Conservation (phyloP, 2,888 invertebrate genomes). For the Tinea trinotella region DNA sequence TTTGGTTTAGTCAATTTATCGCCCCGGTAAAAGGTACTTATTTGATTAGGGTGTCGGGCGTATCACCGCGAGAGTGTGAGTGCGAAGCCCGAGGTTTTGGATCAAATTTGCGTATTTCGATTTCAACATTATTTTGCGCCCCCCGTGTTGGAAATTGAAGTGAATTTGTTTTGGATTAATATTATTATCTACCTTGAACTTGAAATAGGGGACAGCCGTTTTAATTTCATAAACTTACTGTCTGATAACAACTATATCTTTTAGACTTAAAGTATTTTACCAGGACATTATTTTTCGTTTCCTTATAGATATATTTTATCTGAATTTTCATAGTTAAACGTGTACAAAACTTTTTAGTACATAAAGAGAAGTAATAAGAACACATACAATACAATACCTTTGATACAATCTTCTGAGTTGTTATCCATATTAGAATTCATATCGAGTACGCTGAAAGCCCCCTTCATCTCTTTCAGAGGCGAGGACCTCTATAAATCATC, state of each 20-base stretch:
- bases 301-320: no score
- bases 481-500: constrained; percentile 57
- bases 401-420: constrained; percentile 19
- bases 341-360: no score
- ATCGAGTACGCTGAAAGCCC: constrained; percentile 47
- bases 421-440: constrained; percentile 54
- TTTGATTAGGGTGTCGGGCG: constrained; percentile 73
- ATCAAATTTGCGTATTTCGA: constrained; percentile 68
- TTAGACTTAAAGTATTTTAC: no score
- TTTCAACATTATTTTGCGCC: constrained; percentile 40
- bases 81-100: constrained; percentile 62
- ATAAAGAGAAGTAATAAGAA: no score
- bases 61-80: constrained; percentile 69
- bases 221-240: neutral
- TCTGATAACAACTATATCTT: no score
- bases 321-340: no score
- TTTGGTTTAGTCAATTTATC: constrained; percentile 28
- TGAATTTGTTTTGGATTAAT: constrained; percentile 37
- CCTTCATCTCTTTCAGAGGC: constrained; percentile 53
- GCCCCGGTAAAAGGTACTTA: constrained; percentile 70
- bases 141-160: constrained; percentile 37
- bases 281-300: no score
- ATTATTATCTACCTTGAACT: constrained; percentile 21
- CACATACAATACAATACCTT: neutral
- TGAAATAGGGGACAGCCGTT: constrained; percentile 2